Base-by-base conservation (phyloP, 2,797 vertebrate genomes). In the Decapterus maruadsi region DNA sequence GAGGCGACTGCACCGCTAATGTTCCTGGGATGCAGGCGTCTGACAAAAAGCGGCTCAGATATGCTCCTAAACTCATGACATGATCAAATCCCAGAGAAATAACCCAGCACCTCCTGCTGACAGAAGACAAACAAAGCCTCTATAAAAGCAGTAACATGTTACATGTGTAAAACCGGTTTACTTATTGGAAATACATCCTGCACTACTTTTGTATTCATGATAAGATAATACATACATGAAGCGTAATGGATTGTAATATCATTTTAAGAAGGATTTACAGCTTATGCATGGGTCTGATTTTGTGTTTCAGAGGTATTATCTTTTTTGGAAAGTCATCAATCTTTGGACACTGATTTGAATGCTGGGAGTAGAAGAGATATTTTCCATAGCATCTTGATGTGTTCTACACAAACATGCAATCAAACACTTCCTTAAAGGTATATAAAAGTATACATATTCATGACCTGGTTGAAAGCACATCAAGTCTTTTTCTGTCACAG, bases 31-130 rank as follows among this genome's bases (percentile, higher is more conserved):
- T 87, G 65, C 61, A 72, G 72, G 40, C 8, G 9, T 69, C 85
- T 85, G 81, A 90, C 62, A 84, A 77, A 87, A 79, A 87, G 75
- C 40, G 4, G 50, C 67, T 78, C 64, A 59, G 68, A 71, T 78
- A 59, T 67, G 63, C 60, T 36, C 70, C 57, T 78, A 64, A 69
- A 68, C 66, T 75, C 34, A 29, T 29, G 50, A 77, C 55, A 45
- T 72, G 68, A 89, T 84, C 73, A 79, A 85, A 89, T 78, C 31
- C 61, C 36, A n/a, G 31, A 75, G 73, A 77, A 69, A 76, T 58
- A 66, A 65, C 29, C 16, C 29, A 38, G 70, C 22, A 75, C 46
- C 34, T 60, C 65, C 61, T 8, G n/a, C 68, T 74, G 62, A 66
- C 42, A 50, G 42, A 68, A 16, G 17, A 61, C 64, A 75, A 83